Evolutionary conservation across 2,888 invertebrate species (phyloP), one percentile per base, ranked within the genome.

Genomic region (Apamea crenata): DNA sequence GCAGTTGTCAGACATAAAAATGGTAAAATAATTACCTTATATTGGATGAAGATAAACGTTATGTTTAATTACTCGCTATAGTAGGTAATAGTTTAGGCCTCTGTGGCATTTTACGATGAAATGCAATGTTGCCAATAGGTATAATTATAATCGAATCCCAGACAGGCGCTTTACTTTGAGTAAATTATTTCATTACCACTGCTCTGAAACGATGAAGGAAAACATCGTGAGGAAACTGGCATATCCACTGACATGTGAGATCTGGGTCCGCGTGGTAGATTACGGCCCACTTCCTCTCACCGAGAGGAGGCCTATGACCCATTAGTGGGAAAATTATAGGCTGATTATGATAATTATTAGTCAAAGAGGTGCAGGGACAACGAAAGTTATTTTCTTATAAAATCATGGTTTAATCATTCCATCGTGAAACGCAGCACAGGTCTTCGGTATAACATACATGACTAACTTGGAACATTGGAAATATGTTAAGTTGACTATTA

Each of bases 371-470:
- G 8, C 18, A 14, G 16, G 14, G 59, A 6, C 40, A 67, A n/a
- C 1, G 40, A n/a, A n/a, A 5, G 1, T 44, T 18, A n/a, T 29
- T n/a, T 67, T 44, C 10, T 10, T 21, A 47, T 29, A 44, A 25
- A 25, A 5, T 12, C 6, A 12, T 18, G 44, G 16, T 40, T 50
- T 70, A 32, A 5, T 16, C 16, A 70, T 36, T 70, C 25, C 66
- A 73, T 70, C 32, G 53, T 50, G 29, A 53, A 87, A 83, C 32
- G 7, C 56, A 50, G 50, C 65, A 86, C 29, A 66, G 66, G 53
- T 70, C 50, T 29, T 63, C 47, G 14, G 32, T 68, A 70, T 68
- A 80, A 70, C n/a, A 75, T 53, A 80, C 5, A 66, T 74, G 68
- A 68, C 10, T 81, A 32, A 77, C 61, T 70, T 65, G 29, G 75